Conservation (phyloP, 2,113 vertebrate genomes). For the Pipa parva region DNA sequence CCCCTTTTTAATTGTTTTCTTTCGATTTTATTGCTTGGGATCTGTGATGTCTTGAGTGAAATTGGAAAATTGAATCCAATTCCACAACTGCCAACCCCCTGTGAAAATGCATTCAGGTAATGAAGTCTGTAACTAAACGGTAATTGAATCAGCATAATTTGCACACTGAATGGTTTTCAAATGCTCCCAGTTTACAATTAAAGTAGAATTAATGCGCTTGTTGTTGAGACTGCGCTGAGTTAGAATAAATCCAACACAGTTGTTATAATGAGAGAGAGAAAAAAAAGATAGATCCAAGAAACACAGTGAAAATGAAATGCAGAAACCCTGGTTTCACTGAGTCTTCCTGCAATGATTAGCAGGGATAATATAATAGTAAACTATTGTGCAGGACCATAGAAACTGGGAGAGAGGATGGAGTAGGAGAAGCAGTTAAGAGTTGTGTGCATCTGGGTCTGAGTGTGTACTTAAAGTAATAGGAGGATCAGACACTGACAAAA, state of each 20-base stretch:
- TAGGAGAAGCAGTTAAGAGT: neutral
- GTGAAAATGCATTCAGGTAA: slow-evolving; percentile 65
- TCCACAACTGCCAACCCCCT: slow-evolving; percentile 49
- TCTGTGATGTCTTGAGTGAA: slow-evolving; percentile 56
- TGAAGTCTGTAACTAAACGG: slow-evolving; percentile 80
- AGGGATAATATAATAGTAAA: too few relatives aligned
- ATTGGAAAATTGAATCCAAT: slow-evolving; percentile 56
- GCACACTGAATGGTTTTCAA: slow-evolving; percentile 76
- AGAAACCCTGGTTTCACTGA: slow-evolving; percentile 41
- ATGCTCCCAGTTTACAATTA: slow-evolving; percentile 79
- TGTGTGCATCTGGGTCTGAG: too few relatives aligned
- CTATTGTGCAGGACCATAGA: neutral
- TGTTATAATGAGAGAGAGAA: slow-evolving; percentile 66
- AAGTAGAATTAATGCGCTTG: slow-evolving; percentile 73
- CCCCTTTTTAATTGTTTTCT: neutral
- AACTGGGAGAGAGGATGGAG: neutral
- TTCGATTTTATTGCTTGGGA: slow-evolving; percentile 46
- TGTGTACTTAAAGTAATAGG: too few relatives aligned
- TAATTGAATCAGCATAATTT: slow-evolving; percentile 83
- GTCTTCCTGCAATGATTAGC: too few relatives aligned
- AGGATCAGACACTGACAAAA: too few relatives aligned
- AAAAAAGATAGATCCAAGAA: slow-evolving; percentile 67
- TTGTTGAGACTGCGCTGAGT: slow-evolving; percentile 64
- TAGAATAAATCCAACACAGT: slow-evolving; percentile 71
- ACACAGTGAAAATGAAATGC: slow-evolving; percentile 67